These are phyloP conservation scores for Tragelaphus buxtoni DNA, from an alignment of 2,113 vertebrate species.

Conservation along the genomic window DNA sequence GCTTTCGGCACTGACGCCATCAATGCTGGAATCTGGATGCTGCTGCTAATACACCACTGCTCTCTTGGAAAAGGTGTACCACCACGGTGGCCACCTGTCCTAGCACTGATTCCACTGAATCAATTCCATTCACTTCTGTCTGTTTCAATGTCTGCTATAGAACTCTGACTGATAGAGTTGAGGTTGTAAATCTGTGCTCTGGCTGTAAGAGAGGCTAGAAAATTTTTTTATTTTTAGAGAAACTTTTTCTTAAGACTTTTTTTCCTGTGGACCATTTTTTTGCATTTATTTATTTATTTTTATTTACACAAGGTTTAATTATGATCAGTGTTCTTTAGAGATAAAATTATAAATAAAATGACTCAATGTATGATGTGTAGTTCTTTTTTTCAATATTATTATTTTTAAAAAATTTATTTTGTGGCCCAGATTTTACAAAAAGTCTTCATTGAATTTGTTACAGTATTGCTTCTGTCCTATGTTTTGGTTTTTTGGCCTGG, in stretches of 20 bases:
- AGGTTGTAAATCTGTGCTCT: neutral
- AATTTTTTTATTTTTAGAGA: neutral
- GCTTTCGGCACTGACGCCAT: neutral
- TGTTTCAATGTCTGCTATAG: neutral
- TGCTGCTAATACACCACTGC: neutral
- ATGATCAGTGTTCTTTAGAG: neutral
- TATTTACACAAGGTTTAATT: neutral
- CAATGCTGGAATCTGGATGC: neutral
- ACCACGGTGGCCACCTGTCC: neutral
- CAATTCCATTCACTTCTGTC: neutral
- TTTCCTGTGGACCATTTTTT: neutral
- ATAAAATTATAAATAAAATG: neutral
- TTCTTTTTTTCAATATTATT: neutral
- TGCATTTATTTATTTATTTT: neutral
- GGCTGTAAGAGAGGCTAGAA: neutral
- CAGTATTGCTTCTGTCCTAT: neutral
- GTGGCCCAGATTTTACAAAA: neutral
- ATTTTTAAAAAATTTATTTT: neutral
- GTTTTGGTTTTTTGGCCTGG: neutral
- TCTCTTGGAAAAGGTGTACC: neutral
- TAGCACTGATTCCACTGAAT: neutral
- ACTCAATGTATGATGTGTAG: neutral
- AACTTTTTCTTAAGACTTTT: neutral
- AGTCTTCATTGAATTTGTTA: neutral
- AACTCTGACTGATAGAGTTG: neutral